Base-by-base conservation (phyloP, 2,888 invertebrate genomes). In the Chaitophorus viminalis region DNA sequence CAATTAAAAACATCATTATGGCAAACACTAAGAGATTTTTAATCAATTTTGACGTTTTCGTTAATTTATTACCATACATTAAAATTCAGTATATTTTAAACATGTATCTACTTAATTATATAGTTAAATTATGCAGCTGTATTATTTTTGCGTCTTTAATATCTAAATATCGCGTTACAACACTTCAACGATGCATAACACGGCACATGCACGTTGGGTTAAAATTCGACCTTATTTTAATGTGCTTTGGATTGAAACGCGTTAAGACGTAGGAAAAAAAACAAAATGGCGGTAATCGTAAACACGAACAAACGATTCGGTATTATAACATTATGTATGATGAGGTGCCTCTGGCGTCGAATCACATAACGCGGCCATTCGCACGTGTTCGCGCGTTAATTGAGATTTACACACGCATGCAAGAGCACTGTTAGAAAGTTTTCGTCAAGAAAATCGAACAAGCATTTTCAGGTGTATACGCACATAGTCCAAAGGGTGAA, bases 241-340 rank as follows among this genome's bases (percentile, higher is more conserved):
- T 68, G 11, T 31, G 60, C 60, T 60, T 60, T 25, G 54, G 21
- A 39, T 39, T 39, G 60, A 4, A 25, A 3, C 60, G 60, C 60
- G 60, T n/a, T 46, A 70, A 82, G 72, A 72, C 52, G 33, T 25
- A 60, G 17, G 31, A 29, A 11, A 52, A 70, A 65, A 84, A 77
- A 85, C 84, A 85, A 85, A 85, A 85, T 85, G 84, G 84, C 84
- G 46, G n/a, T 85, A 77, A 85, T 46, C 33, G 76, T 76, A 85
- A 68, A 85, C 75, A 65, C 83, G 39, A 52, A 85, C 65, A 65
- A 85, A 85, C 52, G 68, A 33, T 85, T 85, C 29, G 76, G 52
- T 77, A 52, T 46, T 46, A 46, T 68, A 68, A 76, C 3, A 36
- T 70, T 29, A 70, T 70, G 29, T 68, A 70, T 25, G 60, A 33